These are phyloP conservation scores for Brachymystax lenok DNA, from an alignment of 2,797 vertebrate genomes.

Conservation along the genomic window DNA sequence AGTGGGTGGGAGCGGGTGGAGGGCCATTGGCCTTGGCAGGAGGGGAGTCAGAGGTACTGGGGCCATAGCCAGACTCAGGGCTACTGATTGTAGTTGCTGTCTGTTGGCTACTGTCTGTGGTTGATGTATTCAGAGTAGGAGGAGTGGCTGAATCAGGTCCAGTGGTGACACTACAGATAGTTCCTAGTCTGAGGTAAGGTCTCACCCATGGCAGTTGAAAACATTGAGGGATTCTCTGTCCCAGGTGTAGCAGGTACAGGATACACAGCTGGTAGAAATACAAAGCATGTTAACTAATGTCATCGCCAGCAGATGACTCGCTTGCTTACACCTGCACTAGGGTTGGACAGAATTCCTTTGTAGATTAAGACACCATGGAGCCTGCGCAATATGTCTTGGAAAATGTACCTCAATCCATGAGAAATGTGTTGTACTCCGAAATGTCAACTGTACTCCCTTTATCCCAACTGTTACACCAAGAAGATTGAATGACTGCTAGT, in stretches of 20 bases:
- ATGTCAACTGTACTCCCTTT: too few species aligned
- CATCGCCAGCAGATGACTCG: not conserved
- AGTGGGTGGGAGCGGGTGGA: slow-evolving; percentile 78
- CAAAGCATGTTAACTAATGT: not conserved
- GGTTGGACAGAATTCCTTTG: too few species aligned
- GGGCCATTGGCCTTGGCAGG: slow-evolving; percentile 35
- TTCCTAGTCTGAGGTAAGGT: not conserved
- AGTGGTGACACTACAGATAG: slow-evolving; percentile 17
- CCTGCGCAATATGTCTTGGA: too few species aligned
- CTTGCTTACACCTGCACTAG: too few species aligned
- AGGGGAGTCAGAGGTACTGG: not conserved
- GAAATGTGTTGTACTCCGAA: too few species aligned
- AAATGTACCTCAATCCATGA: too few species aligned
- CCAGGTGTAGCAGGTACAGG: slow-evolving; percentile 36
- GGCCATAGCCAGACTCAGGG: not conserved
- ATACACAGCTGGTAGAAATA: slow-evolving; percentile 49
- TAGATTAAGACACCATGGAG: too few species aligned
- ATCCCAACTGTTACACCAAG: too few species aligned
- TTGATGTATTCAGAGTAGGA: not conserved
- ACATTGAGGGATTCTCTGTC: not conserved
- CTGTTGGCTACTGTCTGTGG: not conserved
- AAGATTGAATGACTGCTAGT: too few species aligned
- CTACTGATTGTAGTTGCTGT: slow-evolving; percentile 9
- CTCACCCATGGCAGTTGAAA: slow-evolving; percentile 14
- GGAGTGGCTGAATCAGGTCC: slow-evolving; percentile 1